phyloP scores from a whole-genome alignment of 2,797 vertebrate species.

The Pseudochromis fuscus region DNA sequence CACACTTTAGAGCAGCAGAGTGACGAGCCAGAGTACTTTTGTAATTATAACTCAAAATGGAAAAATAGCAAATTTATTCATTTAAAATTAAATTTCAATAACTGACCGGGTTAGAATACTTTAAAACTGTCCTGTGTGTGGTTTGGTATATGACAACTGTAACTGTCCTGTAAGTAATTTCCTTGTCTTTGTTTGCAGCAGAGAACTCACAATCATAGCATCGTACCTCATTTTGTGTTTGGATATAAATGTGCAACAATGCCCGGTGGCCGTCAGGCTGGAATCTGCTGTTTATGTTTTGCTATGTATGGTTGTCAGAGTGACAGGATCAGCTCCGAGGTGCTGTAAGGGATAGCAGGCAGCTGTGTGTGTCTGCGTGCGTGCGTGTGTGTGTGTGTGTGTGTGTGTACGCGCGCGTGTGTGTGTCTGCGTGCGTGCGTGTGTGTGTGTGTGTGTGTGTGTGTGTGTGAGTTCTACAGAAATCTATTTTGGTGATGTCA shows the following conservation, averaged over 20 bases:
- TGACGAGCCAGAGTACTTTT: no score
- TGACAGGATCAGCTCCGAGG: constrained; percentile 59
- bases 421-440: constrained; percentile 37
- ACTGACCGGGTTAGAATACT: not conserved
- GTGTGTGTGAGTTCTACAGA: constrained; percentile 13
- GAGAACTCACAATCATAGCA: not conserved
- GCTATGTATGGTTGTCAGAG: constrained; percentile 76
- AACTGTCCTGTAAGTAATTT: not conserved
- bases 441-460: constrained; percentile 37
- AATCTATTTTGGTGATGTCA: constrained; percentile 71
- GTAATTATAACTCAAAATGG: no score
- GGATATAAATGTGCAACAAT: constrained; percentile 28
- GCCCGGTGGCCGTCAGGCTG: constrained; percentile 48
- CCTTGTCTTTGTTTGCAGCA: not conserved
- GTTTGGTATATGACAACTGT: not conserved
- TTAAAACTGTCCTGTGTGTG: not conserved
- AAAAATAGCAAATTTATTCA: no score
- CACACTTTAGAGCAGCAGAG: no score
- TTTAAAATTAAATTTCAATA: not conserved
- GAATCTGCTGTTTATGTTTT: constrained; percentile 73
- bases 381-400: constrained; percentile 18
- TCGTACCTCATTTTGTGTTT: not conserved
- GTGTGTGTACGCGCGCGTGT: not conserved
- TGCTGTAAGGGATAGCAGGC: constrained; percentile 60
- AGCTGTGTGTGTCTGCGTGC: constrained; percentile 54